Evolutionary conservation across 2,888 invertebrate genomes (phyloP), one percentile per base, ranked within the genome.

Genomic region (Eristalis intricaria): DNA sequence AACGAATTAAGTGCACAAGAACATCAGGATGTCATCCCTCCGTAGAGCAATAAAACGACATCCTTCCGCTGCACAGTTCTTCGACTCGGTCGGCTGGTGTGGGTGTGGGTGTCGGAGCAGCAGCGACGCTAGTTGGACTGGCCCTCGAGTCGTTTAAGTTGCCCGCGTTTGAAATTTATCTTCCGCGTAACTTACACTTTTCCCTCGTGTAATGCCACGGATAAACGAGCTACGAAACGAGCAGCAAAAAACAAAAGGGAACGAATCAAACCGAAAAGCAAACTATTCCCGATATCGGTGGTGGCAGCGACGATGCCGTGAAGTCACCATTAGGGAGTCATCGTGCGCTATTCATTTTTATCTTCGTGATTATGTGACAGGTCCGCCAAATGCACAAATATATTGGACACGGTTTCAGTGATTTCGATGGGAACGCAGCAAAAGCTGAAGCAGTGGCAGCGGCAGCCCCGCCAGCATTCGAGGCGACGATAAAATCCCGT

Each of bases 331-430:
- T 78, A 71, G 78, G 78, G 65, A 64, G 64, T 71, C 71, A 71
- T 65, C 58, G 64, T 64, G 78, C 26, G 70, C 58, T 58, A 40
- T 63, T 77, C 69, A 23, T 58, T 66, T 77, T 66, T 71, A 65
- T 79, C 71, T 78, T 38, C 68, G 32, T 61, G 75, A 82, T 82
- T 65, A 66, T 82, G 81, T 81, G 81, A 71, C 82, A 70, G 82
- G 65, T 76, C 70, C 66, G 66, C 82, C 76, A 76, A 76, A 76
- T 76, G 76, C 65, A 71, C 65, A 71, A 66, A 76, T 82, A 82
- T 71, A 76, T 82, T 71, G 66, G 82, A 71, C 66, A 76, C 70
- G 70, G 35, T 75, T 66, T 70, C 70, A 71, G 50, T 71, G 74
- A 81, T 81, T 81, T 58, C 60, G 23, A 79, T 61, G 23, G 66